Base-by-base conservation (phyloP, 92 coral and sea anemone genomes). In the Phymanthus crucifer region DNA sequence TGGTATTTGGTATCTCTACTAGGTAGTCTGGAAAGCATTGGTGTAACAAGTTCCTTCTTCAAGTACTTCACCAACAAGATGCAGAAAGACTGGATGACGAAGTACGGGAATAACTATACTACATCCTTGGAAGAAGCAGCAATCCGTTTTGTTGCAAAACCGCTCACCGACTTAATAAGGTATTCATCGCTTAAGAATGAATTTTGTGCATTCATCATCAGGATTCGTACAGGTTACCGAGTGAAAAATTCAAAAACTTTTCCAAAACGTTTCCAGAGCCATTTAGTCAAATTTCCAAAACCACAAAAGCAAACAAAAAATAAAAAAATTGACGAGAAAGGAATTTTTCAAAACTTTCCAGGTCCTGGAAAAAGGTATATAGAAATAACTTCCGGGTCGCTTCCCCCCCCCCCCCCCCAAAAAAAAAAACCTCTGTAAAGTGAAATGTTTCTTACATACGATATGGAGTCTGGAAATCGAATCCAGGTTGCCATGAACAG, bases 101-200 rank as follows among this genome's bases (percentile, higher is more conserved):
- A 52, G 32, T 70, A 91, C 52, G 87, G 90, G 5, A 87, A 92
- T 67, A 57, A 79, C 16, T 79, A 92, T 11, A 78, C 56, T 66
- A 40, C 74, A 71, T 92, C 98, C 11, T 89, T 94, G 31, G 48
- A 48, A 56, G 90, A 91, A 2, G 88, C 79, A 65, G 79, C 93
- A 48, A 75, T 90, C 26, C 84, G 56, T 31, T 80, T 83, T 43
- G 71, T 92, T 23, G 97, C 94, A 4, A 87, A 87, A 73, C 94
- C 98, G 23, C 83, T 90, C 26, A 74, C 32, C 24, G 68, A 79
- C 61, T 92, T 27, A 17, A 85, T 94, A 66, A 89, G 92, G 98
- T 94, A 83, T 18, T 10, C n/a, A n/a, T n/a, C n/a, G n/a, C 17
- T 7, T 68, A 38, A 9, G 4, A 0, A 33, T 26, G 33, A n/a